Percentiles rank a stretch among this genome's conserved stretches.
Conservation (phyloP, 2,888 invertebrate species). For the Psococerastis gibbosa region DNA sequence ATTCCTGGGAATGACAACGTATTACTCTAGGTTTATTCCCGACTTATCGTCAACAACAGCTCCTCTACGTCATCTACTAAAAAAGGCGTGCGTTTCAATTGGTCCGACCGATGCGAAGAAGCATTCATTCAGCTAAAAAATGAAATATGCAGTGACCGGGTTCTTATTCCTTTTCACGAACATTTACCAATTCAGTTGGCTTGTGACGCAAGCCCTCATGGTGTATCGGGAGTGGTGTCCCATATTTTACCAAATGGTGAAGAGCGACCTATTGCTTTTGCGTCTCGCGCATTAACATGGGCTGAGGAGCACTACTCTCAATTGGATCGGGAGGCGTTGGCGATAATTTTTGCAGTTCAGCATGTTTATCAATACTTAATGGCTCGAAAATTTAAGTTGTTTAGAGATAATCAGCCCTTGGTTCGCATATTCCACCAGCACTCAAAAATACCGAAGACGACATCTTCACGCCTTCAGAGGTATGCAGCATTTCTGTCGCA, state of each 20-base stretch:
- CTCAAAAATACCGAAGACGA: background rate
- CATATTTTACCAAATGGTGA: too few relatives aligned
- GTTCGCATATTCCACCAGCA: slow-evolving; percentile 1
- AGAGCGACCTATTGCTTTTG: slow-evolving; percentile 10
- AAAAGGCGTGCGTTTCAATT: slow-evolving; percentile 4
- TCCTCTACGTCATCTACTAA: slow-evolving; percentile 1
- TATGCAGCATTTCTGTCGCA: slow-evolving; percentile 14
- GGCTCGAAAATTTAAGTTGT: background rate
- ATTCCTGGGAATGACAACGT: slow-evolving; percentile 18
- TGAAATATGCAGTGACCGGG: slow-evolving; percentile 13
- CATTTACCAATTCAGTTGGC: slow-evolving; percentile 14
- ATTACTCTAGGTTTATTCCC: slow-evolving; percentile 15
- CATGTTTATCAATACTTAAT: slow-evolving; percentile 2
- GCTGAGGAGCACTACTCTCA: too few relatives aligned
- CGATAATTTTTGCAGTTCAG: slow-evolving; percentile 10
- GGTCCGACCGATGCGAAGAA: slow-evolving; percentile 12
- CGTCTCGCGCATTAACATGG: background rate
- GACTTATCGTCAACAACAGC: slow-evolving; percentile 4
- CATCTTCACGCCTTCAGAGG: slow-evolving; percentile 12
- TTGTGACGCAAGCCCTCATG: slow-evolving; percentile 14
- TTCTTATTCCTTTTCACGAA: slow-evolving; percentile 14
- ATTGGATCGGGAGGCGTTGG: slow-evolving; percentile 9
- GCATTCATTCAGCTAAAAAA: slow-evolving; percentile 15
- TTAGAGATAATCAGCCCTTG: background rate
- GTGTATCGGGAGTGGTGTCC: slow-evolving; percentile 16